Conservation (phyloP, 2,113 vertebrate species). For the Bungarus multicinctus region DNA sequence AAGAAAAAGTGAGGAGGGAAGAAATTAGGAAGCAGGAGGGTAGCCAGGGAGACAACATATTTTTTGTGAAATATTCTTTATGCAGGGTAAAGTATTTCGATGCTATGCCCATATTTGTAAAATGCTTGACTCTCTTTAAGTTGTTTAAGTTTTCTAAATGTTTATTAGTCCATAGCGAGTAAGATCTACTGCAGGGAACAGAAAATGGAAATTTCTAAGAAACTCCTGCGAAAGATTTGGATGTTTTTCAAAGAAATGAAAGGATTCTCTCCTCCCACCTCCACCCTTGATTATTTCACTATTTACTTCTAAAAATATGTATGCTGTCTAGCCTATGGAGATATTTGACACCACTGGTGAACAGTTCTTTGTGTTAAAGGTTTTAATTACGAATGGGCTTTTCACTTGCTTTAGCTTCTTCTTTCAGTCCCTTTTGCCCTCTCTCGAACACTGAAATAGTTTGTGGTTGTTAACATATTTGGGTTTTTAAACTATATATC, state of each 20-base stretch:
- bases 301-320: constrained; percentile 49
- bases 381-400: constrained; percentile 22
- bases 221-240: constrained; percentile 42
- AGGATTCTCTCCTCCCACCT: constrained; percentile 31
- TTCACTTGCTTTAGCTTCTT: constrained; percentile 25
- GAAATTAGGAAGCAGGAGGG: constrained; percentile 28
- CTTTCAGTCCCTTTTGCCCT: neutral
- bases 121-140: constrained; percentile 59
- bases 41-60: constrained; percentile 39
- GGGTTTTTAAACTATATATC: constrained; percentile 2
- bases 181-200: constrained; percentile 51
- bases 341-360: constrained; percentile 10
- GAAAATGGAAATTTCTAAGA: constrained; percentile 56
- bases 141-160: constrained; percentile 64
- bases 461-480: constrained; percentile 14
- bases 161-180: constrained; percentile 60
- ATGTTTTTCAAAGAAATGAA: constrained; percentile 53
- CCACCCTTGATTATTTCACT: constrained; percentile 54
- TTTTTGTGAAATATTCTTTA: constrained; percentile 22
- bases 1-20: constrained; percentile 23
- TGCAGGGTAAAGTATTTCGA: constrained; percentile 4
- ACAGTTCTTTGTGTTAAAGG: constrained; percentile 6
- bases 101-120: constrained; percentile 45
- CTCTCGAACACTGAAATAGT: constrained; percentile 27
- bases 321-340: constrained; percentile 25